Percentiles rank a stretch among this genome's conserved stretches.
These are phyloP conservation scores for Eurystomus glaucurus DNA, from an alignment of 2,797 vertebrate species.

Conservation along the genomic window DNA sequence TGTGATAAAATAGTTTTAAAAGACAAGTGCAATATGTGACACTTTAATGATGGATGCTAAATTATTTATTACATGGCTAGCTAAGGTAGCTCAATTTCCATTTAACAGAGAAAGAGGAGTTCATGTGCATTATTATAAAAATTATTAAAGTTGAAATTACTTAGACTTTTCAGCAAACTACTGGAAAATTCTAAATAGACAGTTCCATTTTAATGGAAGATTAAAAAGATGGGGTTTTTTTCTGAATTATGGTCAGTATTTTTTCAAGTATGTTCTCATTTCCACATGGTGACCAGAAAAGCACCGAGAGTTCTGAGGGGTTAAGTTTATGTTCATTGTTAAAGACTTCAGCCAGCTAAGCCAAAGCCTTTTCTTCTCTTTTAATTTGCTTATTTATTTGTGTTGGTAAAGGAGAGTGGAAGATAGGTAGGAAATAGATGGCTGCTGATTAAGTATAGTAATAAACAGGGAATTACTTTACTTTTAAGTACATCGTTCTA, in stretches of 20 bases:
- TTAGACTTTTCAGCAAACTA: neutral
- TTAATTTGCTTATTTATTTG: neutral
- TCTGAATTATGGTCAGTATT: conserved; percentile 35
- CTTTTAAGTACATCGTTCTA: neutral
- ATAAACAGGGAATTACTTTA: neutral
- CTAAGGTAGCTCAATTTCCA: neutral
- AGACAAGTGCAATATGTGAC: neutral
- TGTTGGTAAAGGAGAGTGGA: neutral
- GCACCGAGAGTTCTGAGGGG: neutral
- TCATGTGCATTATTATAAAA: neutral
- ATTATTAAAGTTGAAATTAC: neutral
- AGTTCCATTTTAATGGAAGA: neutral
- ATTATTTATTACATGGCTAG: neutral
- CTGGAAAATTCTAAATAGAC: neutral
- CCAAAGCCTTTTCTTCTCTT: neutral
- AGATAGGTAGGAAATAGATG: neutral
- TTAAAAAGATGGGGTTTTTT: neutral
- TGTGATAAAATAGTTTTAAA: neutral
- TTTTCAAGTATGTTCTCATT: conserved; percentile 53
- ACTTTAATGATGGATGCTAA: neutral
- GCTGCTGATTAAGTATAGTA: neutral
- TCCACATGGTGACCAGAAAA: conserved; percentile 26
- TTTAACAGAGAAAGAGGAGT: neutral
- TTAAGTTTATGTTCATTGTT: conserved; percentile 19
- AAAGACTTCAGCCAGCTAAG: neutral